These are phyloP conservation scores for Scatophagus argus DNA, from an alignment of 2,113 vertebrate genomes.

Conservation along the genomic window DNA sequence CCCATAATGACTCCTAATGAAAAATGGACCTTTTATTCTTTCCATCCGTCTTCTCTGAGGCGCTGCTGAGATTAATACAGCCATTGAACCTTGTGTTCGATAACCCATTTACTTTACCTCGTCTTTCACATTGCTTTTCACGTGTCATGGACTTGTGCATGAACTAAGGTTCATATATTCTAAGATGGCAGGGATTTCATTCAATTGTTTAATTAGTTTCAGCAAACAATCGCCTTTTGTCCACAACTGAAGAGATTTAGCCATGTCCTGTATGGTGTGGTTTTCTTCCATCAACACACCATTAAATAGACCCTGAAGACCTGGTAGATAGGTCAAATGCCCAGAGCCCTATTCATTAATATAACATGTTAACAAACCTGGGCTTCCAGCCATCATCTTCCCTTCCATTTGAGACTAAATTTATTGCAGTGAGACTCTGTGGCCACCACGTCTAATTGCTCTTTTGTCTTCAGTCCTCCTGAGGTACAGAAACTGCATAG, in stretches of 20 bases:
- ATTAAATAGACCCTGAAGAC: conserved; percentile 29
- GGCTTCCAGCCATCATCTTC: conserved; percentile 58
- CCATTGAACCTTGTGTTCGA: conserved; percentile 56
- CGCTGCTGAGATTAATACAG: conserved; percentile 60
- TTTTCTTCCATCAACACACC: background rate
- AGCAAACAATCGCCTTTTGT: too few relatives aligned
- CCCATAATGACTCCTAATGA: conserved; percentile 64
- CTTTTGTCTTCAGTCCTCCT: conserved; percentile 62
- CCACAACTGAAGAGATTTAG: background rate
- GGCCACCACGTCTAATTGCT: conserved; percentile 63
- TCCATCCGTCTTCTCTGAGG: conserved; percentile 51
- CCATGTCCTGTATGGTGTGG: background rate
- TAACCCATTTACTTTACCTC: conserved; percentile 72
- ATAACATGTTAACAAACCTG: conserved; percentile 64
- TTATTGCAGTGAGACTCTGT: conserved; percentile 63
- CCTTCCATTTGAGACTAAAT: conserved; percentile 63
- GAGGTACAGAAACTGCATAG: conserved; percentile 13
- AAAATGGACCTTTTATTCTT: conserved; percentile 54
- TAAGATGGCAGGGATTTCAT: conserved; percentile 12
- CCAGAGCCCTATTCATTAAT: conserved; percentile 57
- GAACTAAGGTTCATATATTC: conserved; percentile 7
- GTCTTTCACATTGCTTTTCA: conserved; percentile 46
- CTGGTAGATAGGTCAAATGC: conserved; percentile 40
- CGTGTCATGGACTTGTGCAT: background rate
- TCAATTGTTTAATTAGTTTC: conserved; percentile 10